A percentile compares a stretch with the other conserved stretches of the same genome.
Evolutionary conservation across 2,113 vertebrate species (phyloP).

Genomic region (Xiphias gladius): DNA sequence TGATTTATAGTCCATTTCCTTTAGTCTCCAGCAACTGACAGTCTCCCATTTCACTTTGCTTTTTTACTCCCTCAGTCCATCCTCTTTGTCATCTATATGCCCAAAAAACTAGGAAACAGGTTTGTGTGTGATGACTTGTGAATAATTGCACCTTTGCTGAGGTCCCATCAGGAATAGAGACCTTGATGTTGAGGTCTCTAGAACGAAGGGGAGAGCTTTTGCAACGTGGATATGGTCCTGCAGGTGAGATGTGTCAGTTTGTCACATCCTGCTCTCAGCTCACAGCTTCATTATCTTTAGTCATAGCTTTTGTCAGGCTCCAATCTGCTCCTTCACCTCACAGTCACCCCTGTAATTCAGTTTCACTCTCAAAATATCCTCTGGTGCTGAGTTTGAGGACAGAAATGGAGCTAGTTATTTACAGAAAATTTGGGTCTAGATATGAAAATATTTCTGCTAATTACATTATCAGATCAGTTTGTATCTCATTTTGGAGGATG

Average conservation of each 20-base stretch:
- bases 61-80: not conserved
- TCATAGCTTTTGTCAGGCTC: conserved; percentile 45
- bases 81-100: not conserved
- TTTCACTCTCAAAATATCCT: conserved; percentile 23
- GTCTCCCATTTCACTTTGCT: not conserved
- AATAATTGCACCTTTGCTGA: conserved; percentile 5
- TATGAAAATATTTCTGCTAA: conserved; percentile 47
- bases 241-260: conserved; percentile 31
- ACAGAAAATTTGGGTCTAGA: conserved; percentile 30
- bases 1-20: conserved; percentile 1
- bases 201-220: conserved; percentile 18
- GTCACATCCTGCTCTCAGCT: conserved; percentile 43
- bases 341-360: conserved; percentile 24
- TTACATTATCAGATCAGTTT: conserved; percentile 53
- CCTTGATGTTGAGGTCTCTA: conserved; percentile 25
- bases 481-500: conserved; percentile 20
- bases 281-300: conserved; percentile 57
- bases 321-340: conserved; percentile 56
- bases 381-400: conserved; percentile 7
- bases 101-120: not conserved
- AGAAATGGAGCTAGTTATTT: conserved; percentile 20
- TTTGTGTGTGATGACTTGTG: conserved; percentile 12
- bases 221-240: conserved; percentile 25
- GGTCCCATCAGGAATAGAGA: conserved; percentile 15
- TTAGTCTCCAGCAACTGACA: not conserved